Base-by-base conservation (phyloP, 2,797 vertebrate genomes). In the Myotis pilosus region DNA sequence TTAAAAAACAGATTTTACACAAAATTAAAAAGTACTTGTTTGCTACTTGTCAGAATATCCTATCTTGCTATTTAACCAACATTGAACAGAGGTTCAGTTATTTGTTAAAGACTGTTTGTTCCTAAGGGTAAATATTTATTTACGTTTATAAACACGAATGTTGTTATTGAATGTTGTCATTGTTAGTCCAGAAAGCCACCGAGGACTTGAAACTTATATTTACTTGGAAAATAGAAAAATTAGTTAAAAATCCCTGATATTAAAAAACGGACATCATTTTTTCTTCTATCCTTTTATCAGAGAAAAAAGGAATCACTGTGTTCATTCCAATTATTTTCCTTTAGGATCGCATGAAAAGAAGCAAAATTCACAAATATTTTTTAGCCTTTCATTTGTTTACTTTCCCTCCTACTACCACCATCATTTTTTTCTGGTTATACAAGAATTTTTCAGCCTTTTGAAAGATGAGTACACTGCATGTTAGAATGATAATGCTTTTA, bases 81-180 rank as follows among this genome's bases (percentile, higher is more conserved):
- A 53, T 16, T 81, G 74, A 76, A 88, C 30, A 76, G 93, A 89
- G 71, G 66, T 68, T 83, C 68, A 89, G 38, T 93, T 76, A 81
- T 47, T 60, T 17, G 68, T 47, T 91, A 64, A 91, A 89, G 85
- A 64, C 53, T 87, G 9, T 68, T 93, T 86, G 11, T 68, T 93
- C 36, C 76, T 72, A 62, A 91, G 84, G 36, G 62, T 71, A 66
- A 90, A 88, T 72, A 22, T 55, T 94, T 95, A 85, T 41, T 92
- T 96, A 88, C 53, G 81, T 88, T 92, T 92, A 62, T 81, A 95
- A 95, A 94, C 41, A 92, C 47, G 89, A 76, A 60, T 84, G 47
- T 86, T 89, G 8, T 92, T 68, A 84, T 53, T 81, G 76, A 94
- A 93, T 86, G 17, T 84, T 90, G 72, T 82, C 62, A 62, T 72